Evolutionary conservation across 2,113 vertebrate genomes (phyloP).

Genomic region (Stomatorhinus ivindoensis): DNA sequence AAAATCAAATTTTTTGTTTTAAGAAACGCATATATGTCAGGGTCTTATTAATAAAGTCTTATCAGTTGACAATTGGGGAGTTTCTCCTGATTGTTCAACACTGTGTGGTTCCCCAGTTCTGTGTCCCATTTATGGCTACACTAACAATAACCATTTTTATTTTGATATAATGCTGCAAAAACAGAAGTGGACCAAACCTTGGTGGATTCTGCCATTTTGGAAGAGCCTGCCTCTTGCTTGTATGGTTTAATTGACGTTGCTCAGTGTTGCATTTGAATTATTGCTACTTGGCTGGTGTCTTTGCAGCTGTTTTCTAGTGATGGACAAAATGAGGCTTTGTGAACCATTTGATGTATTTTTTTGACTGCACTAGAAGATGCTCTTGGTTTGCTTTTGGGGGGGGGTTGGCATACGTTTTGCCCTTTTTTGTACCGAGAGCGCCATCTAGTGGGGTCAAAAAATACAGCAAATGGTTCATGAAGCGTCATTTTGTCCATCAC

Average conservation of each 20-base stretch:
- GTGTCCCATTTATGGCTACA: background rate
- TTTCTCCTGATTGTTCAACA: background rate
- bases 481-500: background rate
- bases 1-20: background rate
- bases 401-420: too few relatives aligned
- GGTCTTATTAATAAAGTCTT: background rate
- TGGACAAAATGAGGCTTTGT: background rate
- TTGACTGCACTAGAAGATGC: background rate
- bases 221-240: background rate
- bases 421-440: background rate
- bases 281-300: background rate
- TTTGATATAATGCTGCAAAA: background rate
- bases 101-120: background rate
- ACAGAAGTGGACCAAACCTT: background rate
- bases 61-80: background rate
- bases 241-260: background rate
- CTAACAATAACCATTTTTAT: background rate
- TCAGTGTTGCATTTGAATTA: background rate
- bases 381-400: too few relatives aligned
- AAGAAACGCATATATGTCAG: background rate
- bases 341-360: background rate
- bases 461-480: background rate
- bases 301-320: background rate
- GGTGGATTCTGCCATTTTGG: background rate
- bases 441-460: background rate